Base-by-base conservation (phyloP, 2,888 invertebrate species). In the Drosophila nr. perissopoda region DNA sequence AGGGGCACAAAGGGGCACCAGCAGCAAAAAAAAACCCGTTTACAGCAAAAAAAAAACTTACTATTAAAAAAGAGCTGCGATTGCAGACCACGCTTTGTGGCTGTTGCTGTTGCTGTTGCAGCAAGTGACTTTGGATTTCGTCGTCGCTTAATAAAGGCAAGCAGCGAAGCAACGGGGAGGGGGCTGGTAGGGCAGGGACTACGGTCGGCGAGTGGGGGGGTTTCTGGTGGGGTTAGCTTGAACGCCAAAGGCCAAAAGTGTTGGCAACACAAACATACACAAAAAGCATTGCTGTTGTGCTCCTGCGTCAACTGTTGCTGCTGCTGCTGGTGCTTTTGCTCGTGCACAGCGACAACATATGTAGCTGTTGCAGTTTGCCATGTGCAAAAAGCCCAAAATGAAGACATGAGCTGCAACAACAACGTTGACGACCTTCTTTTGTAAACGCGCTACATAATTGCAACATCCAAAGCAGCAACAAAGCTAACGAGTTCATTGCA, bases 231-330 rank as follows among this genome's bases (percentile, higher is more conserved):
- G 89, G 84, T 84, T 79, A 78, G 80, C 82, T 65, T 67, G 70
- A 90, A 81, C 86, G 90, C 90, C 89, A 90, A 90, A 88, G 86
- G 86, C 86, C 90, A 87, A 90, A 90, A 87, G 86, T 90, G 86
- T 88, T 86, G 86, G 82, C 76, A 90, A 79, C 75, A 79, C 76
- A 88, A 89, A 88, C 75, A 86, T 76, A 79, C 76, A 38, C 27
- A 76, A 72, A 74, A 86, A 82, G 76, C 81, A 67, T 69, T 82
- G 79, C 73, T 75, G 42, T 46, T 69, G 74, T 65, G 59, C 56
- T 68, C 68, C 48, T 67, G 52, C 52, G 51, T 25, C 25, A 46
- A 46, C 21, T 46, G 46, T 46, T 69, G 74, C 52, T 67, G 63
- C 53, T 68, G 70, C 42, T 67, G 52, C 36, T 53, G 68, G 42